A percentile compares a stretch with the other conserved stretches of the same genome.
phyloP scores from a whole-genome alignment of 2,113 vertebrate species.

The Herpailurus yagouaroundi region DNA sequence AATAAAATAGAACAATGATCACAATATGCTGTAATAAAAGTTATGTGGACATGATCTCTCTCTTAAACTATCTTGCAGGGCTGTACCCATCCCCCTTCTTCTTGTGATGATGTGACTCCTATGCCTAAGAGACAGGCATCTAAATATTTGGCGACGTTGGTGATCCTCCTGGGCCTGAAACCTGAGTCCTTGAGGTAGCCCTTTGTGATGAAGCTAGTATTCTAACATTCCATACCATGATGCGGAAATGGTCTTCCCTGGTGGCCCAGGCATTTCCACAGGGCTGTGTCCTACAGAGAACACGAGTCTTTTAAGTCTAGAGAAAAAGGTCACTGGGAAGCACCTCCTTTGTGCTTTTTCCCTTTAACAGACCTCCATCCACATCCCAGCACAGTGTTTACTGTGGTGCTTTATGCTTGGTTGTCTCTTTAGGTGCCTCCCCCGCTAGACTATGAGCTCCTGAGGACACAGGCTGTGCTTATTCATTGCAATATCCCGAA shows the following conservation, averaged over 20 bases:
- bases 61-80: no score
- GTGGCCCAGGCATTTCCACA: neutral
- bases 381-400: neutral
- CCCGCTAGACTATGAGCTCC: neutral
- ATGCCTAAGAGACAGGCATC: neutral
- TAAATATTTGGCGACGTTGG: neutral
- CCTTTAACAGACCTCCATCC: no score
- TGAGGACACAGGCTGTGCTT: neutral
- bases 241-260: neutral
- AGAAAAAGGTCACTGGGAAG: neutral
- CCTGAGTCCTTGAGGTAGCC: neutral
- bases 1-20: no score
- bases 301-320: neutral
- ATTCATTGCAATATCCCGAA: neutral
- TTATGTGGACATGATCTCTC: no score
- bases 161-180: neutral
- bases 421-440: neutral
- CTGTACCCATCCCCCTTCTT: no score
- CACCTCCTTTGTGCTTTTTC: neutral
- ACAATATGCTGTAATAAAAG: no score
- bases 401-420: neutral
- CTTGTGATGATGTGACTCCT: neutral
- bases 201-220: neutral
- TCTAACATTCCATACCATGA: neutral
- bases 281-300: neutral